Conservation (phyloP, 2,888 invertebrate genomes). For the Tipula vernalis region DNA sequence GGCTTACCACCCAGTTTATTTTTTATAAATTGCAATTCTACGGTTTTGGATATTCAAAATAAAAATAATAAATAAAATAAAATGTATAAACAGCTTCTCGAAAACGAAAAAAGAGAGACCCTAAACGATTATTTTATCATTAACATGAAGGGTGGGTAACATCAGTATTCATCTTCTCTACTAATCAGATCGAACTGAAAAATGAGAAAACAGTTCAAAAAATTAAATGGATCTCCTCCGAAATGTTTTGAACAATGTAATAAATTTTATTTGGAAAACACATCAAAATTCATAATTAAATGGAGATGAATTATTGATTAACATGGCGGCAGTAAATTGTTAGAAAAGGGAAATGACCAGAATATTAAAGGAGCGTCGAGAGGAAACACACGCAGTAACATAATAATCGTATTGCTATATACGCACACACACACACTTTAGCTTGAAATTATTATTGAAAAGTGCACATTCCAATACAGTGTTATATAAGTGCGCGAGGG, state of each 20-base stretch:
- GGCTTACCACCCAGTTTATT: background rate
- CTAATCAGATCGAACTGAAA: background rate
- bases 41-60: background rate
- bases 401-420: background rate
- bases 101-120: background rate
- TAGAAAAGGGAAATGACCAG: background rate
- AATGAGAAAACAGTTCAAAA: background rate
- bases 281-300: background rate
- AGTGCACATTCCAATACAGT: background rate
- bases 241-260: background rate
- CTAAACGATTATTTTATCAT: background rate
- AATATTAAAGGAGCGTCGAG: background rate
- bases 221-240: background rate
- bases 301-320: background rate
- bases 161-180: background rate
- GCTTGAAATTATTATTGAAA: background rate
- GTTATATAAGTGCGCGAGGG: background rate
- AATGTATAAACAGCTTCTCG: background rate
- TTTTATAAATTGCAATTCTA: background rate
- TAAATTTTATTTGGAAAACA: background rate
- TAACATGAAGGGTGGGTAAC: background rate
- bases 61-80: background rate
- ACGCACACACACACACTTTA: background rate
- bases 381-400: background rate
- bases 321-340: background rate